Evolutionary conservation across 2,888 invertebrate genomes (phyloP).

Genomic region (Andrena fulva): DNA sequence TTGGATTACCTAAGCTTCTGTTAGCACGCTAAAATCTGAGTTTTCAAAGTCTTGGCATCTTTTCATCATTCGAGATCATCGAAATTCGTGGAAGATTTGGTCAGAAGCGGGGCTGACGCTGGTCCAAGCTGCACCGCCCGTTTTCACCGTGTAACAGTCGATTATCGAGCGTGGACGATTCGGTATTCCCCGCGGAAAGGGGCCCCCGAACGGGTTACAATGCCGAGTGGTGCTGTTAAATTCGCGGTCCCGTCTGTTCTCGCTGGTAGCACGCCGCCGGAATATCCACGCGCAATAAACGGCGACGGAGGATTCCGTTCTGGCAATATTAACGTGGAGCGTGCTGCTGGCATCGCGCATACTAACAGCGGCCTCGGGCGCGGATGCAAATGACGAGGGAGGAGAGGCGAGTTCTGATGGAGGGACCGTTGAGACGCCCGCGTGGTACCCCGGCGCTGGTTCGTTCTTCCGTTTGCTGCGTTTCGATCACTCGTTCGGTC

Average conservation of each 20-base stretch:
- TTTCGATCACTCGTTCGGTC: background rate
- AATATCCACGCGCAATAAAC: conserved; percentile 38
- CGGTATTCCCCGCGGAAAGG: background rate
- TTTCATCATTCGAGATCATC: too few relatives aligned
- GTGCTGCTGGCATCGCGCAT: conserved; percentile 46
- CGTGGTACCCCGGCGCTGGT: background rate
- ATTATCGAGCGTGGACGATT: background rate
- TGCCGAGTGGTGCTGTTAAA: conserved; percentile 4
- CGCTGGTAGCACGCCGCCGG: conserved; percentile 20
- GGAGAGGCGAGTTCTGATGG: conserved; percentile 28
- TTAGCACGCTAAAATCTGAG: too few relatives aligned
- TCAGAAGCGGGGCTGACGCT: too few relatives aligned
- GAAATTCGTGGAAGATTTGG: too few relatives aligned
- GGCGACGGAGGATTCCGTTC: conserved; percentile 31
- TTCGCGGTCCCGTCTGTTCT: conserved; percentile 9
- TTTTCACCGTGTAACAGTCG: background rate
- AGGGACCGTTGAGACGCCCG: conserved; percentile 1
- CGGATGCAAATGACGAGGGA: conserved; percentile 48
- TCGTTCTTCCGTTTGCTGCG: background rate
- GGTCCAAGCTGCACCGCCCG: too few relatives aligned
- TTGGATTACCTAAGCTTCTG: too few relatives aligned
- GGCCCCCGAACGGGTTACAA: background rate
- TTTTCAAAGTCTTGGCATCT: too few relatives aligned
- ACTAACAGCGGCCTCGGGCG: conserved; percentile 55
- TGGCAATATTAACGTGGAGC: conserved; percentile 51